Conservation (phyloP, 2,113 vertebrate species). For the Calyptommatus sinebrachiatus region DNA sequence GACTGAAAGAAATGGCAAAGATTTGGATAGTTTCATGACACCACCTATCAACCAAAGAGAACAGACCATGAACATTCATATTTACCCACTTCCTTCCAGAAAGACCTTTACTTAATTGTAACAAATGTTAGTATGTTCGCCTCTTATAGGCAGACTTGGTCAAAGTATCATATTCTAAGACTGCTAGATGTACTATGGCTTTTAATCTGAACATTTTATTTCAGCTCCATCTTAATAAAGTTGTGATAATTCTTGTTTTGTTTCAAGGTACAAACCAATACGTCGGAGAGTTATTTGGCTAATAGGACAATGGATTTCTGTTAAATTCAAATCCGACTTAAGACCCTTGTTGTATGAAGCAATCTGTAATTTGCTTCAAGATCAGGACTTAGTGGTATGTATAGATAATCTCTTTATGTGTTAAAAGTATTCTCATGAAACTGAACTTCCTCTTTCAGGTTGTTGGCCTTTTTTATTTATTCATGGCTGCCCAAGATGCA, state of each 20-base stretch:
- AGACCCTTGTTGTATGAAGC: slow-evolving; percentile 92
- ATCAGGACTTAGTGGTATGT: slow-evolving; percentile 94
- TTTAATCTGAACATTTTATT: slow-evolving; percentile 14
- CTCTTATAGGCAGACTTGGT: background rate
- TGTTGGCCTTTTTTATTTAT: background rate
- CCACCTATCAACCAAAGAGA: too few species aligned
- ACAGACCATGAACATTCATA: too few species aligned
- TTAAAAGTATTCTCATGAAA: background rate
- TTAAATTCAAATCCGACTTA: slow-evolving; percentile 94
- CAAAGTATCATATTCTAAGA: background rate
- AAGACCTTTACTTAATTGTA: background rate
- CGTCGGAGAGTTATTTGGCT: slow-evolving; percentile 94
- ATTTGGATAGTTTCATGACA: too few species aligned
- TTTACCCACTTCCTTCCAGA: too few species aligned
- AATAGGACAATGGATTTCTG: slow-evolving; percentile 96
- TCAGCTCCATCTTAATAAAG: background rate
- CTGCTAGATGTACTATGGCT: background rate
- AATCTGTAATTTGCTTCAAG: slow-evolving; percentile 91
- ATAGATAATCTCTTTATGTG: slow-evolving; percentile 2
- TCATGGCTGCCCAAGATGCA: background rate
- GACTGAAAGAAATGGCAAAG: too few species aligned
- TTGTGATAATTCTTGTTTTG: background rate
- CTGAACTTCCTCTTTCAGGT: background rate
- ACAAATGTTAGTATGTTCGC: background rate
- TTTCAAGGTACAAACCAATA: slow-evolving; percentile 90